Evolutionary conservation across 2,888 invertebrate genomes (phyloP).

Genomic region (Drosophila quinaria): DNA sequence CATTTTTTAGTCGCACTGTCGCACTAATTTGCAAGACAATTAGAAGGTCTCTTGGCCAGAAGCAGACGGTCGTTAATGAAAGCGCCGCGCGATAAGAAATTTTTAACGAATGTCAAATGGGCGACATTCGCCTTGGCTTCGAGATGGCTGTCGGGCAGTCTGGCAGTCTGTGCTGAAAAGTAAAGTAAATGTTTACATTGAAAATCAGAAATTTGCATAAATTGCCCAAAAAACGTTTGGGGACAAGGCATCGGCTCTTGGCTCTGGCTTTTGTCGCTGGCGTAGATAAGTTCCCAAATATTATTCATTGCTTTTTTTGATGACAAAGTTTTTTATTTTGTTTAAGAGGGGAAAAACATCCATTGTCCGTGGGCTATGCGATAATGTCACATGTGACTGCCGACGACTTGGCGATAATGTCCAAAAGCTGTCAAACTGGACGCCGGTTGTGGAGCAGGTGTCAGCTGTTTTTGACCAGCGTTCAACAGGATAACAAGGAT

Average conservation of each 20-base stretch:
- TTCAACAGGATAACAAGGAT: slow-evolving; percentile 67
- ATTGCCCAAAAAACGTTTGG: slow-evolving; percentile 66
- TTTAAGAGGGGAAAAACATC: background rate
- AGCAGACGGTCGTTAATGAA: slow-evolving; percentile 81
- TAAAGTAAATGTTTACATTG: slow-evolving; percentile 84
- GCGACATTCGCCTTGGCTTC: slow-evolving; percentile 9
- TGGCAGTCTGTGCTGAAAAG: slow-evolving; percentile 70
- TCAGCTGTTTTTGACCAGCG: slow-evolving; percentile 63
- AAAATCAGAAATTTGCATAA: slow-evolving; percentile 85
- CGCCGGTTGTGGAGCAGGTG: slow-evolving; percentile 79
- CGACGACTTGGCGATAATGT: slow-evolving; percentile 58
- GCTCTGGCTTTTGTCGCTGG: slow-evolving; percentile 42
- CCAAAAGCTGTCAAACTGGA: slow-evolving; percentile 76
- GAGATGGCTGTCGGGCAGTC: slow-evolving; percentile 22
- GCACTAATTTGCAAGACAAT: slow-evolving; percentile 84
- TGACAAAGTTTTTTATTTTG: slow-evolving; percentile 24
- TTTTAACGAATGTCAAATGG: slow-evolving; percentile 73
- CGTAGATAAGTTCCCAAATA: slow-evolving; percentile 68
- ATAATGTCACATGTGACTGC: slow-evolving; percentile 70
- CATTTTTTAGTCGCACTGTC: slow-evolving; percentile 51
- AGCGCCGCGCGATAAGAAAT: slow-evolving; percentile 76
- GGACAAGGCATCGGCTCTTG: slow-evolving; percentile 22
- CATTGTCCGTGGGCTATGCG: slow-evolving; percentile 31
- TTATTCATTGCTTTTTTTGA: slow-evolving; percentile 67
- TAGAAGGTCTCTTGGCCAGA: slow-evolving; percentile 77